These are phyloP conservation scores for Passer domesticus DNA, from an alignment of 2,113 vertebrate species.

Conservation along the genomic window DNA sequence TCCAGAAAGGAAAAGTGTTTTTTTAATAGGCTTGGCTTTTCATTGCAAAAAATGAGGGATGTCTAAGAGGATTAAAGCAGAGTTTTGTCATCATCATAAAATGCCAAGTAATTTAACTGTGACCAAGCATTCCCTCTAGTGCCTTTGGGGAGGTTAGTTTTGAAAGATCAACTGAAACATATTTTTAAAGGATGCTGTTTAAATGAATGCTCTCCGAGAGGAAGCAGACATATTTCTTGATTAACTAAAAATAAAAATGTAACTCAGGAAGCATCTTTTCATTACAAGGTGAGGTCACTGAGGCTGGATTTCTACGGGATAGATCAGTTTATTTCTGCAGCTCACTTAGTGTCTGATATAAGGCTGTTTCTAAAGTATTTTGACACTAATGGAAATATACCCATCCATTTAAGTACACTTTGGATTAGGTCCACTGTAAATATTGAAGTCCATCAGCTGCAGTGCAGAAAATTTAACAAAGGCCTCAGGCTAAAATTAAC, in stretches of 20 bases:
- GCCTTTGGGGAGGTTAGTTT: neutral
- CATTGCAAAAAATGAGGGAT: neutral
- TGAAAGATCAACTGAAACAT: neutral
- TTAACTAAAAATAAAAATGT: neutral
- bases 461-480: slow-evolving; percentile 20
- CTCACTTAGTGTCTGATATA: neutral
- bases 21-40: neutral
- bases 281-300: neutral
- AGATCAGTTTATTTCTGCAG: neutral
- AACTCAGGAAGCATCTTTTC: neutral
- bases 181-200: neutral
- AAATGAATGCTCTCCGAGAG: neutral
- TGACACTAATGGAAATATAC: slow-evolving; percentile 10
- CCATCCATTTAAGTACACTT: neutral
- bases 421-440: slow-evolving; percentile 23
- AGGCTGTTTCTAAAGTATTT: neutral
- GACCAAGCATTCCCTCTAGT: neutral
- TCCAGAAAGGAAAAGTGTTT: neutral
- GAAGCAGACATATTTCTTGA: neutral
- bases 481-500: neutral
- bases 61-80: neutral
- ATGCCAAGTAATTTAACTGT: neutral
- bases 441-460: slow-evolving; percentile 18
- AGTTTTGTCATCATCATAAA: neutral
- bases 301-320: neutral